A percentile compares a stretch with the other conserved stretches of the same genome.
Conservation (phyloP, 2,888 invertebrate species). For the Mystacides longicornis region DNA sequence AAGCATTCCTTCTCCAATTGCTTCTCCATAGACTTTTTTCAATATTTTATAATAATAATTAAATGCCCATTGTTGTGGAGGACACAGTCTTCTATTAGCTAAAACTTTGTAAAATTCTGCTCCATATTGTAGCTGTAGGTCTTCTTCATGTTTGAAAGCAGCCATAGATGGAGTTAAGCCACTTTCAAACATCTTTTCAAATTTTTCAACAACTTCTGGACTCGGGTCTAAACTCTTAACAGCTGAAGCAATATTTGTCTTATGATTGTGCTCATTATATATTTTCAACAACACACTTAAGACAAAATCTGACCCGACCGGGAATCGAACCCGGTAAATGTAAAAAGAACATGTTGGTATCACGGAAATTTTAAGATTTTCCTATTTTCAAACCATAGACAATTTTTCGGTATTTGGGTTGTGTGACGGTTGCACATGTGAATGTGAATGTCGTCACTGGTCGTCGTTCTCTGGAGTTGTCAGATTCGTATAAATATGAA, state of each 20-base stretch:
- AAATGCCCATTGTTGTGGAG: not conserved
- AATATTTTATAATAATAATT: not conserved
- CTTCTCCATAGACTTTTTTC: not conserved
- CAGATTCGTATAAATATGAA: slow-evolving; percentile 49
- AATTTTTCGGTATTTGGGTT: not conserved
- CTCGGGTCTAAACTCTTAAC: not conserved
- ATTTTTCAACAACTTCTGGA: not conserved
- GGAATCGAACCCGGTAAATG: no score
- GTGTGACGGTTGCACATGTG: not conserved
- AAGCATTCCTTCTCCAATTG: not conserved
- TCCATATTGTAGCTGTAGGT: not conserved
- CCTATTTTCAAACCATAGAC: no score
- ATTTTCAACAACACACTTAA: no score
- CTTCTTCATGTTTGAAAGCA: not conserved
- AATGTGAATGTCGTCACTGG: slow-evolving; percentile 14
- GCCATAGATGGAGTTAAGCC: not conserved
- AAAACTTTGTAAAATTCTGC: not conserved
- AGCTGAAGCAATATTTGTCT: not conserved
- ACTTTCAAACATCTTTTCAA: not conserved
- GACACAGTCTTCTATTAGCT: not conserved
- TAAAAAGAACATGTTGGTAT: no score
- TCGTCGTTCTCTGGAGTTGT: slow-evolving; percentile 23
- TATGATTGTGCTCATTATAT: not conserved
- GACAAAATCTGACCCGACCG: no score
- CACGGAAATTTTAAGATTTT: no score